Percentiles rank a stretch among this genome's conserved stretches.
Conservation (phyloP, 2,888 invertebrate species). For the Pachliopta kotzebuea region DNA sequence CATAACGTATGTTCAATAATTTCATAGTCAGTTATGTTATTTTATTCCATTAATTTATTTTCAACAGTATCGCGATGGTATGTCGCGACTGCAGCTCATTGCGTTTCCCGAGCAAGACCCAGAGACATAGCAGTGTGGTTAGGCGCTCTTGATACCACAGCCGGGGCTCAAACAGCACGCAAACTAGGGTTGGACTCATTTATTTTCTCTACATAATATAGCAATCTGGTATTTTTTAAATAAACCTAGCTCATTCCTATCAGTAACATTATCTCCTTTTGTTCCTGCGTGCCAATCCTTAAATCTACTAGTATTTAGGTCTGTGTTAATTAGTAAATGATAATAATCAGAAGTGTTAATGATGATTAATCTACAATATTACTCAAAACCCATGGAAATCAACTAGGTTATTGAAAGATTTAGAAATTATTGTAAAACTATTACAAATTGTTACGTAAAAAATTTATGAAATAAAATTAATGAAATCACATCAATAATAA, state of each 20-base stretch:
- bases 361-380: too few relatives aligned
- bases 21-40: too few relatives aligned
- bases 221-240: too few relatives aligned
- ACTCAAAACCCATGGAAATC: too few relatives aligned
- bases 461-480: too few relatives aligned
- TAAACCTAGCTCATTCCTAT: neutral
- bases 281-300: neutral
- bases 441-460: too few relatives aligned
- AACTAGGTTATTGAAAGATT: too few relatives aligned
- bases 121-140: constrained; percentile 88
- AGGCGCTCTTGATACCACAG: constrained; percentile 88
- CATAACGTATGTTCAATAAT: too few relatives aligned
- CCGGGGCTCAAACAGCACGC: constrained; percentile 56
- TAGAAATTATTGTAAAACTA: neutral
- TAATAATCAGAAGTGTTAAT: too few relatives aligned
- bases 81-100: constrained; percentile 91
- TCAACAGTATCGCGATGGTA: constrained; percentile 83
- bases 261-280: neutral
- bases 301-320: too few relatives aligned
- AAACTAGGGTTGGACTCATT: constrained; percentile 54
- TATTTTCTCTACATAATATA: too few relatives aligned
- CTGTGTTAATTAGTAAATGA: too few relatives aligned
- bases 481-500: neutral
- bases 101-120: constrained; percentile 87
- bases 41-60: neutral